Evolutionary conservation across 2,797 vertebrate species (phyloP).

Genomic region (Cuculus canorus): DNA sequence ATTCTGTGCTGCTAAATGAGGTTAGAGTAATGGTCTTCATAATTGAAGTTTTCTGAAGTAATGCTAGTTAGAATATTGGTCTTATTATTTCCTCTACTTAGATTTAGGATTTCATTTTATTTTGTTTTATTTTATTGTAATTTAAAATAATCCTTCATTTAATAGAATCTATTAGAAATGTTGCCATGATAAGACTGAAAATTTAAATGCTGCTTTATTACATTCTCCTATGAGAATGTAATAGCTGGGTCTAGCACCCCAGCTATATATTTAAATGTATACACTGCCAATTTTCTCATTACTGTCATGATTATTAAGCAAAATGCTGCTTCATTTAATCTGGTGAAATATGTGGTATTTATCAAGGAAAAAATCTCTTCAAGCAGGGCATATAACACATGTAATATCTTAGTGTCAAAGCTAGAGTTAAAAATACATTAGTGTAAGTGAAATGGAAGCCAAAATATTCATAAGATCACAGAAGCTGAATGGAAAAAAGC

Average conservation of each 20-base stretch:
- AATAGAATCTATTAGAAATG: background rate
- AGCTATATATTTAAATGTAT: background rate
- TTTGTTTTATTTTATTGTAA: too few species aligned
- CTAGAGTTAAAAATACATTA: background rate
- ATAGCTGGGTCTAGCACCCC: rapidly evolving
- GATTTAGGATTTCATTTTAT: background rate
- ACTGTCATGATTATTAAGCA: background rate
- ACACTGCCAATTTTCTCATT: background rate
- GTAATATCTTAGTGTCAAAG: background rate
- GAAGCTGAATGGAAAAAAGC: background rate
- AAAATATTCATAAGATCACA: background rate
- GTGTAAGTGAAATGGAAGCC: background rate
- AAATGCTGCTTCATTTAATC: background rate
- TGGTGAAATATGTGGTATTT: background rate
- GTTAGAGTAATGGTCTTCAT: conserved; percentile 44
- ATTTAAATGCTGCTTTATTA: background rate
- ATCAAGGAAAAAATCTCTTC: background rate
- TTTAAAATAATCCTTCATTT: background rate
- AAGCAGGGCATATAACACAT: background rate
- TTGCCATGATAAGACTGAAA: background rate
- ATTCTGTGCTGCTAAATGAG: conserved; percentile 31
- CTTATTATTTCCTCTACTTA: background rate
- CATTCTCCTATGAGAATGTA: background rate
- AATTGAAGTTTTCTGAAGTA: conserved; percentile 26
- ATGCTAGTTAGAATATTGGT: background rate